Evolutionary conservation across 2,888 invertebrate genomes (phyloP).

Genomic region (Cartodere bifasciata): DNA sequence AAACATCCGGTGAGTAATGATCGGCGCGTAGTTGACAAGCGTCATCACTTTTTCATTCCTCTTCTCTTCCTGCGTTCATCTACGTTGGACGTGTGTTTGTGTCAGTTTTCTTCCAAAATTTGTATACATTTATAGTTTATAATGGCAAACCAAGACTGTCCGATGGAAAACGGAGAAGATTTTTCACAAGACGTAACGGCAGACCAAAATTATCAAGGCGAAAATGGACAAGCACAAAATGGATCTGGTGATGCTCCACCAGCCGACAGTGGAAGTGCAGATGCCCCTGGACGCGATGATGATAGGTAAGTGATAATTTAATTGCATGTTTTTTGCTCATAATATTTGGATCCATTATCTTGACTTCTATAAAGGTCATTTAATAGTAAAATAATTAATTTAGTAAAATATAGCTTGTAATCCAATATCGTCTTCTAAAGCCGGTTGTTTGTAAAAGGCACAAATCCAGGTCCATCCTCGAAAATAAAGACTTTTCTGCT

Average conservation of each 20-base stretch:
- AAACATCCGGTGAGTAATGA: slow-evolving; percentile 12
- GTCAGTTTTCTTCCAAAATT: slow-evolving; percentile 13
- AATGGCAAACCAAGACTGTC: slow-evolving; percentile 43
- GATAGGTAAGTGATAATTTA: slow-evolving; percentile 53
- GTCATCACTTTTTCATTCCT: slow-evolving; percentile 18
- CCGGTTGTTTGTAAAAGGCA: slow-evolving; percentile 10
- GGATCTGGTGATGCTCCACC: slow-evolving; percentile 54
- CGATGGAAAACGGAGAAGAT: slow-evolving; percentile 68
- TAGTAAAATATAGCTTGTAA: neutral
- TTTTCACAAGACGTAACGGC: slow-evolving; percentile 59
- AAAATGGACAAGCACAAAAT: slow-evolving; percentile 37
- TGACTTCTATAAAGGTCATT: slow-evolving; percentile 1
- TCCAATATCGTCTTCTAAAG: slow-evolving; percentile 5
- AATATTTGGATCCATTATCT: no score
- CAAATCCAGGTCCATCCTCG: slow-evolving; percentile 11
- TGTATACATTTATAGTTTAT: slow-evolving; percentile 8
- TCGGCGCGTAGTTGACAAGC: slow-evolving; percentile 7
- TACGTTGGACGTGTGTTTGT: slow-evolving; percentile 27
- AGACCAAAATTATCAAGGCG: slow-evolving; percentile 42
- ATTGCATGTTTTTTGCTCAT: no score
- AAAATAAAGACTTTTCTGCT: no score
- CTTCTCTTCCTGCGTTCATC: slow-evolving; percentile 27
- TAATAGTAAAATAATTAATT: slow-evolving; percentile 12
- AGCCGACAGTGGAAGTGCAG: slow-evolving; percentile 57
- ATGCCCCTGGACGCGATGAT: slow-evolving; percentile 67